phyloP scores from a whole-genome alignment of 1,140 invertebrate species.

The Drosophila mayri region DNA sequence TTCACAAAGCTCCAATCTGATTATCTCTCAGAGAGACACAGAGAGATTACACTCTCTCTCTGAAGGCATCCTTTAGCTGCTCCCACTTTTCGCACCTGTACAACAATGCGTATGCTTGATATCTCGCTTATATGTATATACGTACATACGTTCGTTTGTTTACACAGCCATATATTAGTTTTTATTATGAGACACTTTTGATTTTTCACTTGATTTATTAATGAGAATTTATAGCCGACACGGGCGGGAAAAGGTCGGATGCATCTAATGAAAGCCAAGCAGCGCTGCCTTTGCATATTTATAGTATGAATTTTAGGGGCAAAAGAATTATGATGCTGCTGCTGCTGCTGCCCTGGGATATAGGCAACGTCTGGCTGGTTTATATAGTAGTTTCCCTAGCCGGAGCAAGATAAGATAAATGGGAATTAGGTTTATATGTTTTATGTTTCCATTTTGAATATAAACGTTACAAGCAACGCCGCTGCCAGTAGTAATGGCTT shows the following conservation, averaged over 20 bases:
- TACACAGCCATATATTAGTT: constrained; percentile 65
- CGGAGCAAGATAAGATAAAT: constrained; percentile 18
- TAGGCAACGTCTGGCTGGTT: constrained; percentile 21
- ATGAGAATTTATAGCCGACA: constrained; percentile 66
- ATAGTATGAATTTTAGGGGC: constrained; percentile 50
- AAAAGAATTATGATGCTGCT: constrained; percentile 47
- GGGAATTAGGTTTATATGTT: constrained; percentile 22
- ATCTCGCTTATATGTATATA: constrained; percentile 4
- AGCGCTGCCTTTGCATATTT: constrained; percentile 50
- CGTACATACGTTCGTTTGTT: constrained; percentile 36
- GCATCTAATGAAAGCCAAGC: constrained; percentile 56
- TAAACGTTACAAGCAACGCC: not conserved
- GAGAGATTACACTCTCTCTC: constrained; percentile 3
- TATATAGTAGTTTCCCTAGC: constrained; percentile 30
- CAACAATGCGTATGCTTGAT: constrained; percentile 73
- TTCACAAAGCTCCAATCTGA: constrained; percentile 61
- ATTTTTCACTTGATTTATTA: constrained; percentile 75
- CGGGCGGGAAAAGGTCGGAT: constrained; percentile 31
- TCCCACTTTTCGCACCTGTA: constrained; percentile 63
- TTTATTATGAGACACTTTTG: constrained; percentile 72
- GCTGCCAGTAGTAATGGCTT: constrained; percentile 2
- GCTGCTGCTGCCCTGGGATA: constrained; percentile 12
- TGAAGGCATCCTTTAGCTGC: not conserved
- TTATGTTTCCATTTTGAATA: constrained; percentile 16
- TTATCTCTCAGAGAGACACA: constrained; percentile 35